Conservation (phyloP, 2,113 vertebrate species). For the Empidonax traillii region DNA sequence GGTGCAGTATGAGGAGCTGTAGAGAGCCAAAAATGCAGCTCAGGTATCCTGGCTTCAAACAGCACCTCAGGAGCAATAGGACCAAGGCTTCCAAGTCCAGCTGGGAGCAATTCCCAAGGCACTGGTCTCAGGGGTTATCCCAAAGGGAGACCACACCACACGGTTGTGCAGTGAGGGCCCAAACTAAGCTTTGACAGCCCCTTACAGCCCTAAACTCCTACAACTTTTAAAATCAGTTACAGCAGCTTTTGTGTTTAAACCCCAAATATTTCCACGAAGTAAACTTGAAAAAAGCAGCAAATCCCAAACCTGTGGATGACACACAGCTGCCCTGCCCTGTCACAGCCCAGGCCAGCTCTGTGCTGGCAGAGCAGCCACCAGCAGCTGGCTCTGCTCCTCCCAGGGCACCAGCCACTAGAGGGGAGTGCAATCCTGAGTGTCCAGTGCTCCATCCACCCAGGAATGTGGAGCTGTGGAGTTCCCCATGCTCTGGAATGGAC, state of each 20-base stretch:
- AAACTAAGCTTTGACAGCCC: no score
- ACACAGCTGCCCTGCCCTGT: background rate
- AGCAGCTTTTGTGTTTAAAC: background rate
- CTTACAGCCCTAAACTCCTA: background rate
- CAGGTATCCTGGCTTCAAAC: background rate
- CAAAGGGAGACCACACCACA: background rate
- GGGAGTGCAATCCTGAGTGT: background rate
- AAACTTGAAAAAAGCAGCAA: background rate
- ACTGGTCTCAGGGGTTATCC: background rate
- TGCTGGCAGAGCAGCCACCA: background rate
- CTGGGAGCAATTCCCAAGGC: background rate
- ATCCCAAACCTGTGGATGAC: rapidly evolving
- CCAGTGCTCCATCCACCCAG: background rate
- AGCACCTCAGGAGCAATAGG: background rate
- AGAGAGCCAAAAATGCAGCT: background rate
- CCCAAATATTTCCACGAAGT: rapidly evolving
- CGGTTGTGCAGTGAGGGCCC: background rate
- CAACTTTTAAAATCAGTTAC: background rate
- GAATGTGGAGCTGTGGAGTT: background rate
- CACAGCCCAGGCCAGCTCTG: background rate
- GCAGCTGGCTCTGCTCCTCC: background rate
- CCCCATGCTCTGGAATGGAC: background rate
- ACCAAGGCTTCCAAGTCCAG: rapidly evolving
- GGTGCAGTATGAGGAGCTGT: background rate
- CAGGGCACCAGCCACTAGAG: background rate